Evolutionary conservation across 2,797 vertebrate species (phyloP).

Genomic region (Eleutherodactylus coqui): DNA sequence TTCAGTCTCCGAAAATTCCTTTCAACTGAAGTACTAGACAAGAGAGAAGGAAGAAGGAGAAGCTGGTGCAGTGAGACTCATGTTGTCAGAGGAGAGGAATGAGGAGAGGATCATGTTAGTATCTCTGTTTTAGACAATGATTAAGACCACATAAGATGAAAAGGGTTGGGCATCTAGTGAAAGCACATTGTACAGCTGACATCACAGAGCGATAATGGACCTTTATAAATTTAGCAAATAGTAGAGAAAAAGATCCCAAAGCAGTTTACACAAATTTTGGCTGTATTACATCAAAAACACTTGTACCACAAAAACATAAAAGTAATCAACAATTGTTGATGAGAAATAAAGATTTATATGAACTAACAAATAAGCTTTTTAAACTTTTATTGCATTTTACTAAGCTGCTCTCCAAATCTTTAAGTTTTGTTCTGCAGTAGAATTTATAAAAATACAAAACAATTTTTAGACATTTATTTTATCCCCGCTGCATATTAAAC

Average conservation of each 20-base stretch:
- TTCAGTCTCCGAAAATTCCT: too few relatives aligned
- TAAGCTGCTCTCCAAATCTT: slow-evolving; percentile 56
- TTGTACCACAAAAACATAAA: neutral
- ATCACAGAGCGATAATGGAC: neutral
- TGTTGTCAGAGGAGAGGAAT: too few relatives aligned
- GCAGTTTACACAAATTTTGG: neutral
- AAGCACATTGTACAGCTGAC: neutral
- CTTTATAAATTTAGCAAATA: neutral
- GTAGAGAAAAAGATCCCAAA: neutral
- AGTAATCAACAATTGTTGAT: neutral
- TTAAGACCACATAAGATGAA: too few relatives aligned
- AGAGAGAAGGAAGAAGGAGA: too few relatives aligned
- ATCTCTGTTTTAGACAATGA: neutral
- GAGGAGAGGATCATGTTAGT: too few relatives aligned
- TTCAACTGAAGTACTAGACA: too few relatives aligned
- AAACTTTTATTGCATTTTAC: neutral
- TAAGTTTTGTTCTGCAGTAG: neutral
- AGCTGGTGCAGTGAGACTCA: too few relatives aligned
- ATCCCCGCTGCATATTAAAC: slow-evolving; percentile 71
- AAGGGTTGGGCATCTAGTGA: neutral
- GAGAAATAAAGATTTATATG: neutral
- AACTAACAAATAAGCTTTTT: neutral
- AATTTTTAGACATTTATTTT: slow-evolving; percentile 58
- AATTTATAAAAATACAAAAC: slow-evolving; percentile 59
- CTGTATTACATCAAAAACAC: neutral